These are phyloP conservation scores for Panagrolaimus sp. DNA, from an alignment of 1,140 invertebrate species.

Conservation along the genomic window DNA sequence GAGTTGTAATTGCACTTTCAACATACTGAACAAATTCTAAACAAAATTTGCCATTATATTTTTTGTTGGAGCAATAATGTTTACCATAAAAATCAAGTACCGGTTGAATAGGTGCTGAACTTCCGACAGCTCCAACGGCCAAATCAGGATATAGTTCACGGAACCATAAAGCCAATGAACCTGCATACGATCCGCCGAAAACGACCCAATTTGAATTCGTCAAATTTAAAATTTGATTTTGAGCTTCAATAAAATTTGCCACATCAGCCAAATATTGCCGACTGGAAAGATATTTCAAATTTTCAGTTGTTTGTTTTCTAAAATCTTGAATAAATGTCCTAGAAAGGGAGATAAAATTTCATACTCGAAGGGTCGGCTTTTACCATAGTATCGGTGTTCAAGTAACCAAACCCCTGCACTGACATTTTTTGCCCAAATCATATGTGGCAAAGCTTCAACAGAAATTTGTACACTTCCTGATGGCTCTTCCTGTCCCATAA, in stretches of 20 bases:
- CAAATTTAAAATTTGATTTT: conserved; percentile 27
- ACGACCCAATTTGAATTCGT: conserved; percentile 71
- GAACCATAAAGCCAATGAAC: conserved; percentile 77
- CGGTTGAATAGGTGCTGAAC: neutral
- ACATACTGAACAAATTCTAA: neutral
- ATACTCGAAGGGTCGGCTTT: conserved; percentile 23
- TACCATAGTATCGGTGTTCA: conserved; percentile 26
- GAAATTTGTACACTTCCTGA: neutral
- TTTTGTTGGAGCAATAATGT: neutral
- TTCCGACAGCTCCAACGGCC: conserved; percentile 73
- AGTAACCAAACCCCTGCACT: conserved; percentile 13
- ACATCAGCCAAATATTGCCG: conserved; percentile 50
- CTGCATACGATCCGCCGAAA: conserved; percentile 79
- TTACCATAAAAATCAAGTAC: conserved; percentile 15
- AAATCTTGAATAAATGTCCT: too few relatives aligned
- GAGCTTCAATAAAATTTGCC: conserved; percentile 40
- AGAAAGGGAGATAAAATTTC: too few relatives aligned
- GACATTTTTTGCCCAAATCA: conserved; percentile 19
- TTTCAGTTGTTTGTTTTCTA: conserved; percentile 15
- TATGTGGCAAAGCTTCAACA: conserved; percentile 8
- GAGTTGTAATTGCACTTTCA: too few relatives aligned
- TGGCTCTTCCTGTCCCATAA: conserved; percentile 68
- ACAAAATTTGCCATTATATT: too few relatives aligned
- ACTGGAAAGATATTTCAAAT: conserved; percentile 41
- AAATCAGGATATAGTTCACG: conserved; percentile 82